Percentiles rank a stretch among this genome's conserved stretches.
These are phyloP conservation scores for Motacilla tschutschensis DNA, from an alignment of 2,113 vertebrate species.

Conservation along the genomic window DNA sequence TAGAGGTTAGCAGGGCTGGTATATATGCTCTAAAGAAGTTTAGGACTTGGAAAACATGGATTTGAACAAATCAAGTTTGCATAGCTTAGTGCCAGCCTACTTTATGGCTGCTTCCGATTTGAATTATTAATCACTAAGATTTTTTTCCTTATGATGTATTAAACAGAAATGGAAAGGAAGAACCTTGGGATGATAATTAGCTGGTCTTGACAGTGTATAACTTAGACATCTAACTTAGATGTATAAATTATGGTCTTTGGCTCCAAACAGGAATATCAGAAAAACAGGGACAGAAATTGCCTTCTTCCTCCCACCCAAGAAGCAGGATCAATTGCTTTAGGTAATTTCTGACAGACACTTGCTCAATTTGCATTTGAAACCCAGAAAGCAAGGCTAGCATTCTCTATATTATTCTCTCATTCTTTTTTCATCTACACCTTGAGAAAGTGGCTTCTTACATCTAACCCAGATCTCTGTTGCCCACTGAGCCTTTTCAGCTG, in stretches of 20 bases:
- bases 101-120: neutral
- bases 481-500: neutral
- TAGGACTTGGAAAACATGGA: neutral
- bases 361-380: neutral
- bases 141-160: neutral
- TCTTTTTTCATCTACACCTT: neutral
- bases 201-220: neutral
- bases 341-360: neutral
- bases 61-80: neutral
- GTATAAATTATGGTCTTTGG: neutral
- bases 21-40: neutral
- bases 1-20: neutral
- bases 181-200: neutral
- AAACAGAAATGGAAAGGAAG: neutral
- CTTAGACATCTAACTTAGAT: neutral
- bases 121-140: neutral
- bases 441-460: neutral
- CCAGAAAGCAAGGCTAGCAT: neutral
- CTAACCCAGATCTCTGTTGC: neutral
- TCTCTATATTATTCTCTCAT: neutral
- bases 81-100: neutral
- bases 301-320: neutral
- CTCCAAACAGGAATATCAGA: neutral
- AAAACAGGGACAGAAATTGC: neutral
- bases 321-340: neutral